Base-by-base conservation (phyloP, 2,797 vertebrate genomes). In the Orientallactaga sibirica region DNA sequence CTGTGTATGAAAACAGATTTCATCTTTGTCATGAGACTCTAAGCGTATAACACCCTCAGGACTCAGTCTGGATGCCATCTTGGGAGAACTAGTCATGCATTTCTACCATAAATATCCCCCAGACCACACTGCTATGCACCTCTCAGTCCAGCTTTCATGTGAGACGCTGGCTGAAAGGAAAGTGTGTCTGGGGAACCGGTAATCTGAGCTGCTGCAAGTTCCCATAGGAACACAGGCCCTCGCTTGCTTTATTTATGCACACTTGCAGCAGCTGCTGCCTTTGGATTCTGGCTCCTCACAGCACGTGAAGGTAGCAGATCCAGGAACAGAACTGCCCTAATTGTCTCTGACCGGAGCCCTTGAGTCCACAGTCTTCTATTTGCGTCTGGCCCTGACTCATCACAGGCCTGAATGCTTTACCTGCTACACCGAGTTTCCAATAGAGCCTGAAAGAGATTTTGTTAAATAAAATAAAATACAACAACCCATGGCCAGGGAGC, bases 141-240 rank as follows among this genome's bases (percentile, higher is more conserved):
- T 83, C 61, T 89, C 81, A 62, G 86, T 94, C 77, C 91, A 70
- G 66, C 55, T 92, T 97, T 92, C 92, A 92, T 83, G 29, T 24
- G 83, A 97, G 96, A 96, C 27, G 58, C 29, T 25, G 58, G 88
- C 77, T 92, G 94, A 96, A 97, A 97, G 84, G 79, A 96, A 95
- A 70, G 55, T 3, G 16, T 55, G 58, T 93, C 96, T 73, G 70
- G 93, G 94, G 97, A 96, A 82, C 24, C 18, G 91, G 85, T 78
- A 93, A 95, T 95, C 88, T 0, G 78, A 97, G 89, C 92, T 58
- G 66, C 90, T 37, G 64, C 88, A 48, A 74, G 95, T 96, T 97
- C 97, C 96, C 97, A 96, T 90, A 94, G 96, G 97, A 97, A 97
- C 6, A 0, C 62, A 77, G 90, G 88, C 94, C 85, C 79, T 20